These are phyloP conservation scores for Steatornis caripensis DNA, from an alignment of 2,113 vertebrate genomes.

Conservation along the genomic window DNA sequence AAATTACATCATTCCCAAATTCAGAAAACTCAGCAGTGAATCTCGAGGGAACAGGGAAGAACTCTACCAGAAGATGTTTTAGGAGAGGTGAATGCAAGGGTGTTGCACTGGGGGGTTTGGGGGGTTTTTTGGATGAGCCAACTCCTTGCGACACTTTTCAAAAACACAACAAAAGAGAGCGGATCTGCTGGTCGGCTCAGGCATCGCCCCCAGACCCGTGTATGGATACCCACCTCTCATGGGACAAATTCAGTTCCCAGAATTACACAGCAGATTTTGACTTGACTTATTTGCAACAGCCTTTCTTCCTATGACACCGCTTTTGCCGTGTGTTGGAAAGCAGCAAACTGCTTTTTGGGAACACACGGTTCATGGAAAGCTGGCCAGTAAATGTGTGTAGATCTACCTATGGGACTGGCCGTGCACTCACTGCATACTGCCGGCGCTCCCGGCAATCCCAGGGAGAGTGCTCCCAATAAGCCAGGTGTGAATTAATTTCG, in stretches of 20 bases:
- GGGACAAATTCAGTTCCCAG: background rate
- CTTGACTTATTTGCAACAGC: background rate
- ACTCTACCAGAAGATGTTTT: background rate
- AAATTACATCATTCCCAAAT: background rate
- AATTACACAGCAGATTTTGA: background rate
- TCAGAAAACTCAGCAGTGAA: background rate
- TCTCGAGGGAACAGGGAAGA: background rate
- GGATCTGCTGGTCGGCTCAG: background rate
- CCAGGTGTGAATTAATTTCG: background rate
- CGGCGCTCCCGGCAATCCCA: background rate
- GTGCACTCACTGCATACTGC: accelerated
- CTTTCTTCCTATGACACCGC: background rate
- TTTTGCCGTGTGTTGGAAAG: background rate
- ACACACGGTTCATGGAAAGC: background rate
- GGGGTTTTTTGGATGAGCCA: background rate
- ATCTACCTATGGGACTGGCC: background rate
- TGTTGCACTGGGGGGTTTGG: background rate
- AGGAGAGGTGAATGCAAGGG: background rate
- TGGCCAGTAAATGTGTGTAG: background rate
- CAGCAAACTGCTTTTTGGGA: background rate
- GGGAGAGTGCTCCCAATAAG: background rate
- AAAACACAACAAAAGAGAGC: background rate
- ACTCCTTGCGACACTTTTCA: background rate
- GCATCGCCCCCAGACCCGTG: accelerated
- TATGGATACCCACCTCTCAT: background rate